Evolutionary conservation across 2,113 vertebrate genomes (phyloP).

Genomic region (Meleagris gallopavo): DNA sequence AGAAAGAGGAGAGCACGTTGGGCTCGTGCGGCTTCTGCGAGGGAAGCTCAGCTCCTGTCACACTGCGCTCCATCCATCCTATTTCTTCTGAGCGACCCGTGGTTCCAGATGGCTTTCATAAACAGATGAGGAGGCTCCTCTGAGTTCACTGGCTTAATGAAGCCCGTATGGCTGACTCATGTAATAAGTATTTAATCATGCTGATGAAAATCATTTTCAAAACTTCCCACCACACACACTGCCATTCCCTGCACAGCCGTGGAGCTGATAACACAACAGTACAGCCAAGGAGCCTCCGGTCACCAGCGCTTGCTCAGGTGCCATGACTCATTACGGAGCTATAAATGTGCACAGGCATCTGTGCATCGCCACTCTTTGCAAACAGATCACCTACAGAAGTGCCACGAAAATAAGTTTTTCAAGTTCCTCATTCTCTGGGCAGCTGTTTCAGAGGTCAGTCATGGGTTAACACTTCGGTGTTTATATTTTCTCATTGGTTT

Average conservation of each 20-base stretch:
- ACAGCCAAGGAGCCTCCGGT: neutral
- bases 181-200: constrained; percentile 82
- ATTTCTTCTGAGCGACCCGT: constrained; percentile 71
- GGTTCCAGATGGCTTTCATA: constrained; percentile 79
- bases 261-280: neutral
- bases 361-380: neutral
- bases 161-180: constrained; percentile 80
- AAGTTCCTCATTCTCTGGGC: neutral
- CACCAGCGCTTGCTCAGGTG: neutral
- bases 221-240: constrained; percentile 75
- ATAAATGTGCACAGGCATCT: accelerated
- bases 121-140: constrained; percentile 78
- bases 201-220: constrained; percentile 75
- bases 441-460: constrained; percentile 23
- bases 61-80: constrained; percentile 71
- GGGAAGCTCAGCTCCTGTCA: constrained; percentile 69
- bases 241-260: neutral
- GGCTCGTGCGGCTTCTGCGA: constrained; percentile 49
- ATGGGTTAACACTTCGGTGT: constrained; percentile 40
- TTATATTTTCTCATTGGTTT: neutral
- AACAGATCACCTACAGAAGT: neutral
- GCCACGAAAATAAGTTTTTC: neutral
- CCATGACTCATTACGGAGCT: neutral
- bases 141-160: constrained; percentile 77
- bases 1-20: constrained; percentile 34